Conservation (phyloP, 1,140 invertebrate genomes). For the Metopolophium dirhodum region DNA sequence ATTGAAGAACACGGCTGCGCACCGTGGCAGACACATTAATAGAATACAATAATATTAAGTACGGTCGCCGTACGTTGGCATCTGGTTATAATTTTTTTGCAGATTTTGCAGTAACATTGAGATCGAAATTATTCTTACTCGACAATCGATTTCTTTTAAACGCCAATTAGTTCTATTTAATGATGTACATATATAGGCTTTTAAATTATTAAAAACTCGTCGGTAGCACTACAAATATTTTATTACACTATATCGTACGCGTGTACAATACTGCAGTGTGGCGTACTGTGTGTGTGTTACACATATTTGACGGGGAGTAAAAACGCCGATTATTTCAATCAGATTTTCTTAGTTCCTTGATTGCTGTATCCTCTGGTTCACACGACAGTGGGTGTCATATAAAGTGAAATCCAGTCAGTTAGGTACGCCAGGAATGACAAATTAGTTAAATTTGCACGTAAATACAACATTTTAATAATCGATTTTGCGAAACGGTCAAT, state of each 20-base stretch:
- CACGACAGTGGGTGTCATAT: neutral
- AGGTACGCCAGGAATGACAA: neutral
- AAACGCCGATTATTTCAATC: neutral
- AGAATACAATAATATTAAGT: neutral
- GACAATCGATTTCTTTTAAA: neutral
- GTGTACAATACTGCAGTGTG: no score
- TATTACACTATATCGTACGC: neutral
- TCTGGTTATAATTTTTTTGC: neutral
- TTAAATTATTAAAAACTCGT: neutral
- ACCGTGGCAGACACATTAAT: neutral
- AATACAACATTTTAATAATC: neutral
- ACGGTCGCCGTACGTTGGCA: neutral
- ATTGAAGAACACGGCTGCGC: neutral
- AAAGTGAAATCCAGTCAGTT: neutral
- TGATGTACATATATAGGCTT: neutral
- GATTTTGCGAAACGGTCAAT: constrained; percentile 25
- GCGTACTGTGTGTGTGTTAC: neutral
- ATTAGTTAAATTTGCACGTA: neutral
- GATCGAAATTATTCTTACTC: neutral
- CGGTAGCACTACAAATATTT: neutral
- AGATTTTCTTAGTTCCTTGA: neutral
- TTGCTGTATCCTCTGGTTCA: neutral
- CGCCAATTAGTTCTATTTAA: neutral
- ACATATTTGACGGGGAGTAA: neutral
- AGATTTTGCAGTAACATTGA: neutral